These are phyloP conservation scores for Monopterus albus DNA, from an alignment of 2,113 vertebrate species.

Conservation along the genomic window DNA sequence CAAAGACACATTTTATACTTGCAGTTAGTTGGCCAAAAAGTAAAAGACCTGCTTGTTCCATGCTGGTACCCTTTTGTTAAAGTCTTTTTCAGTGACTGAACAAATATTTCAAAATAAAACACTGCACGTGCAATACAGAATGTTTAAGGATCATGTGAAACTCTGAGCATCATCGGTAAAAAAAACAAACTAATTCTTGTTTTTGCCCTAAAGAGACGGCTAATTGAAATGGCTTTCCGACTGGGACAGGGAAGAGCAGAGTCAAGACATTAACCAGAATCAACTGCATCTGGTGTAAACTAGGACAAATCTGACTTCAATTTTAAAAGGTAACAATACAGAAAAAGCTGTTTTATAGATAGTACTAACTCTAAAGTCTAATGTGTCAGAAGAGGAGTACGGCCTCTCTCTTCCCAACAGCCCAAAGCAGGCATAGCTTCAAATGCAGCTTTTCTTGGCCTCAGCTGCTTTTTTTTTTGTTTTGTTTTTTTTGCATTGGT, in stretches of 20 bases:
- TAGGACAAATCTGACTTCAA: conserved; percentile 12
- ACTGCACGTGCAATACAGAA: background rate
- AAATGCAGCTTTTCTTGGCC: no score
- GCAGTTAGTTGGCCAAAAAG: no score
- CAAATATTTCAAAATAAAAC: background rate
- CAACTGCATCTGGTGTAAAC: background rate
- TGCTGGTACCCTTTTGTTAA: no score
- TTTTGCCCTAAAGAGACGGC: background rate
- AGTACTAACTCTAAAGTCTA: background rate
- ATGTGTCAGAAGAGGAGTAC: no score
- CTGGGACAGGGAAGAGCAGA: background rate
- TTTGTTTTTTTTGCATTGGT: no score
- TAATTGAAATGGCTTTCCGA: background rate
- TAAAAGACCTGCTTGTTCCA: no score
- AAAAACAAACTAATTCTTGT: conserved; percentile 9
- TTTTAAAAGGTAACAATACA: background rate
- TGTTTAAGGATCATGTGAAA: background rate
- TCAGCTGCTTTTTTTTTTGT: no score
- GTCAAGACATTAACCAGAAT: background rate
- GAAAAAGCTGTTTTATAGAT: background rate
- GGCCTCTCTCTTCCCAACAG: no score
- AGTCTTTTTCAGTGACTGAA: no score
- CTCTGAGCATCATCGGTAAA: background rate
- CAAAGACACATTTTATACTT: no score
- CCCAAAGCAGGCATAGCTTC: no score